Base-by-base conservation (phyloP, 2,888 invertebrate species). In the Habroteleia sp. region DNA sequence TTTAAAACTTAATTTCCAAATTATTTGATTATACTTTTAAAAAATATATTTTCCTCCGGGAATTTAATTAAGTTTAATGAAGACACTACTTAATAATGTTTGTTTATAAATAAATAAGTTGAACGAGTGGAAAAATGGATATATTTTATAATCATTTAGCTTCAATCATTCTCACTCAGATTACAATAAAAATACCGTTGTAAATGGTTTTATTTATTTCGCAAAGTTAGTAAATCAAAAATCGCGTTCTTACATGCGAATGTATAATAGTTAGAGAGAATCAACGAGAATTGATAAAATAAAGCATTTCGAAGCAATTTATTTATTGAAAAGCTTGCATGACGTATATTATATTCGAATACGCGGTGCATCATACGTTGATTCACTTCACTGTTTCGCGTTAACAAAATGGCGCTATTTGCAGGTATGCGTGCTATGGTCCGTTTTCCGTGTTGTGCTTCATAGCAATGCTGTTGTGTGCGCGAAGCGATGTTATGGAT, bases 401-500 rank as follows among this genome's bases (percentile, higher is more conserved):
- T 56, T 54, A 54, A 54, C 52, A 37, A 54, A 54, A 5, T 65
- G 44, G 44, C 31, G 46, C 39, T 58, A 50, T 58, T 58, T 68
- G 68, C 33, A 48, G 68, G 48, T 68, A 58, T 39, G 31, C 58
- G 41, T 35, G 50, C 27, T 33, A 50, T 8, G 52, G 56, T 56
- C 39, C 66, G 48, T 48, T 56, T 68, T 65, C 52, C 65, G 31
- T 66, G 56, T 56, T 41, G 25, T 56, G 41, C 68, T 42, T 69
- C 60, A 23, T 54, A 68, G 77, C 74, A 77, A 72, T 69, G 65
- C 75, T 41, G 65, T 46, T 74, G 76, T 69, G 72, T 76, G 69
- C 52, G 68, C 74, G 60, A 33, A 60, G 46, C 56, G 71, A 68
- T 73, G 80, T 83, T 83, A 83, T 82, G 82, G 79, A 81, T 80